Evolutionary conservation across 2,888 invertebrate species (phyloP), one percentile per base, ranked within the genome.

Genomic region (Leptinotarsa haldemani): DNA sequence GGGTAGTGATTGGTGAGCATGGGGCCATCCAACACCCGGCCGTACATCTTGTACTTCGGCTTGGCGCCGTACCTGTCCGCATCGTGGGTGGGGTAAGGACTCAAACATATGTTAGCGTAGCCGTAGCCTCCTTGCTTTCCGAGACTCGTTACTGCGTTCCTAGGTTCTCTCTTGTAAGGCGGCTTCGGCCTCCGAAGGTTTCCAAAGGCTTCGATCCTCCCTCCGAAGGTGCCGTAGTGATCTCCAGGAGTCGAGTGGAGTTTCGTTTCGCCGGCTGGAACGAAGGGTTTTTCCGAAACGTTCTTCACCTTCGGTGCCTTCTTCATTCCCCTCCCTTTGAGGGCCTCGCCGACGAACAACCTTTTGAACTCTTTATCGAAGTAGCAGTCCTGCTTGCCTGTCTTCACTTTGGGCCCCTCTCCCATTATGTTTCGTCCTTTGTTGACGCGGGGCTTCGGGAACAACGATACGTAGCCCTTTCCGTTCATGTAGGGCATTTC

Each of bases 81-180:
- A 53, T 77, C 78, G 73, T 87, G 84, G 73, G 79, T 78, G 0
- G 90, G 89, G 82, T 89, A 91, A 77, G 88, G 88, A 71, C 85
- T 88, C 2, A 91, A 75, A 58, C 88, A 86, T 70, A 90, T 89
- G 78, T 90, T 84, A 1, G 83, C 82, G 81, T 90, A 90, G 46
- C 90, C 90, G 22, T 88, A 88, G 1, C 90, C 90, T 12, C 90
- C 90, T 66, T 87, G 85, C 80, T 88, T 89, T 1, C 83, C 86
- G 25, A 88, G 88, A 76, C 81, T 86, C 0, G 87, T 85, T 12
- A 85, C 20, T 16, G 86, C 82, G 78, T 80, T 79, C 69, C 71
- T 56, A 16, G 63, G 74, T 77, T 80, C 79, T n/a, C 61, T 68
- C 71, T 72, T 78, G 65, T 71, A 78, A 53, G 76, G 82, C 74